Evolutionary conservation across 2,797 vertebrate genomes (phyloP), one percentile per base, ranked within the genome.

Genomic region (Pachyuromys duprasi): DNA sequence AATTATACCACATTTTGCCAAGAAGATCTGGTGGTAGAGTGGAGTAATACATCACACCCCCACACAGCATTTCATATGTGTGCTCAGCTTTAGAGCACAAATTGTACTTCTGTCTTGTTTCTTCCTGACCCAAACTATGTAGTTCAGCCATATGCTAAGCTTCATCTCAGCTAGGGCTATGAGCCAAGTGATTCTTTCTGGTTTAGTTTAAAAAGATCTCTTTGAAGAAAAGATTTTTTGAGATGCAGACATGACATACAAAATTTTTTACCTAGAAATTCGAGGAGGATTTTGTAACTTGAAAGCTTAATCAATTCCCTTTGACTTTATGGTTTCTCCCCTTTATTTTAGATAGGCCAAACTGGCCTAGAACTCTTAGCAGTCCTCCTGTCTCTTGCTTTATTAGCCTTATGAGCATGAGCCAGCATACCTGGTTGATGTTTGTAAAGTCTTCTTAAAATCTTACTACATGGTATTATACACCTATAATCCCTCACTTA

Each of bases 111-210:
- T 98, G 81, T 84, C 96, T 96, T 96, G 90, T 98, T 97, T 97
- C 97, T 97, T 97, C 94, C 97, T 98, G 97, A 98, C 97, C 97
- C 92, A 97, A 94, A 96, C 96, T 95, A 80, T 95, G 97, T 89
- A 96, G 97, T 97, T 98, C 92, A 97, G 90, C 97, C 97, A 95
- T 98, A 98, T 97, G 97, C 97, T 97, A 96, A 91, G 95, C 86
- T 97, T 97, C 96, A 96, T 96, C 87, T 95, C 92, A 91, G 63
- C 65, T 93, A 53, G 67, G 90, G 93, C 96, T 49, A 17, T 72
- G 93, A 95, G 95, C 96, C 96, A 97, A 97, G 90, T 96, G 95
- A 94, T 92, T 96, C 86, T 95, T 98, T 88, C 86, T n/a, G 95
- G 97, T 90, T 75, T 76, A n/a, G 33, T 93, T 96, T 93, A 42